A percentile compares a stretch with the other conserved stretches of the same genome.
Evolutionary conservation across 2,888 invertebrate species (phyloP).

Genomic region (Macaria notata): DNA sequence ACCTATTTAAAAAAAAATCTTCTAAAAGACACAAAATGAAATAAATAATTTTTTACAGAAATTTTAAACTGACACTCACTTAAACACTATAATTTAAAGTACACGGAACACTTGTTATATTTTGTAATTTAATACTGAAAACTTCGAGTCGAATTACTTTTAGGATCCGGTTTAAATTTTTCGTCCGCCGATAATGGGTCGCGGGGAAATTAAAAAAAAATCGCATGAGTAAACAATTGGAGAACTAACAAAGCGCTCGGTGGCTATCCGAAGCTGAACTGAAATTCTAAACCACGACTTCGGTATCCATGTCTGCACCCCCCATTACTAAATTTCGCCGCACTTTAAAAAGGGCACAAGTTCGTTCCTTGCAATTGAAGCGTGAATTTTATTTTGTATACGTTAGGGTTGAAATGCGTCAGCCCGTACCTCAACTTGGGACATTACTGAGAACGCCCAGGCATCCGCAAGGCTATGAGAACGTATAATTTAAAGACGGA

Average conservation of each 20-base stretch:
- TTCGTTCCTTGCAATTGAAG: constrained; percentile 19
- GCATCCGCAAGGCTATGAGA: constrained; percentile 79
- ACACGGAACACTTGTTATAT: constrained; percentile 43
- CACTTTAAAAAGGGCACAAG: constrained; percentile 45
- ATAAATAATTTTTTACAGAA: constrained; percentile 34
- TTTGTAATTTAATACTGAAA: constrained; percentile 49
- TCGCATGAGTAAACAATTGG: constrained; percentile 73
- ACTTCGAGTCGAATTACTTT: constrained; percentile 42
- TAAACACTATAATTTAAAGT: constrained; percentile 36
- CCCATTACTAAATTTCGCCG: constrained; percentile 78
- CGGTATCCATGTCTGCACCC: constrained; percentile 81
- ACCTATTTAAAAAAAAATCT: constrained; percentile 57
- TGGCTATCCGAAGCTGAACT: constrained; percentile 81
- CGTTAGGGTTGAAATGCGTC: constrained; percentile 36
- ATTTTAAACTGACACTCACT: constrained; percentile 40
- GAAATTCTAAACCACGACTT: constrained; percentile 81
- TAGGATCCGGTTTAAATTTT: constrained; percentile 45
- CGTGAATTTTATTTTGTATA: fast-evolving
- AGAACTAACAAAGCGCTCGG: constrained; percentile 78
- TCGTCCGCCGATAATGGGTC: constrained; percentile 45
- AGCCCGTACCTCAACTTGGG: constrained; percentile 32
- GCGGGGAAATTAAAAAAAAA: constrained; percentile 61
- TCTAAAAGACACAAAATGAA: constrained; percentile 38
- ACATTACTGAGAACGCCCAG: constrained; percentile 43
- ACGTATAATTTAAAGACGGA: constrained; percentile 82